A percentile compares a stretch with the other conserved stretches of the same genome.
These are phyloP conservation scores for Bombus huntii DNA, from an alignment of 1,140 invertebrate genomes.

Conservation along the genomic window DNA sequence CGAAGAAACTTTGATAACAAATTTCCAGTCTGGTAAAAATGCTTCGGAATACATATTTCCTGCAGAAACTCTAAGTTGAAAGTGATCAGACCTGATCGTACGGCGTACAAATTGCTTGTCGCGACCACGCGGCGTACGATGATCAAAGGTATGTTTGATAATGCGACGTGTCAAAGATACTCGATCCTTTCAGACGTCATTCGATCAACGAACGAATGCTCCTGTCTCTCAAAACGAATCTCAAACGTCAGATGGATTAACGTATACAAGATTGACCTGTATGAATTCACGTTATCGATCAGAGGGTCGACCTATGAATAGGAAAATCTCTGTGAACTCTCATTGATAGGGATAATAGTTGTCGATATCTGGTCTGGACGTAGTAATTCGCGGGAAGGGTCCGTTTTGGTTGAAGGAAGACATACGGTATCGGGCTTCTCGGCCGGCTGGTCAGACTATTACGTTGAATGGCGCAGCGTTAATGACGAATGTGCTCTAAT, in stretches of 20 bases:
- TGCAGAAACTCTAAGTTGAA: neutral
- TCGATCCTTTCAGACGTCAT: neutral
- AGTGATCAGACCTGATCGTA: neutral
- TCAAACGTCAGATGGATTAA: neutral
- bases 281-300: constrained; percentile 23
- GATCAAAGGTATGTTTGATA: neutral
- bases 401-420: constrained; percentile 66
- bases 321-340: constrained; percentile 56
- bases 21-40: neutral
- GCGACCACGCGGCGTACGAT: neutral
- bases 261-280: neutral
- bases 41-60: neutral
- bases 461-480: constrained; percentile 27
- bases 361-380: neutral
- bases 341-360: constrained; percentile 19
- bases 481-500: constrained; percentile 60
- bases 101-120: neutral
- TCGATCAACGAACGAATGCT: neutral
- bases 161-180: neutral
- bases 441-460: constrained; percentile 25
- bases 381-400: constrained; percentile 55
- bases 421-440: constrained; percentile 50
- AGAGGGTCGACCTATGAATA: constrained; percentile 54
- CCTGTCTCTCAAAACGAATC: neutral
- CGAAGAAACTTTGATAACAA: neutral